These are phyloP conservation scores for human DNA, from an alignment of 2,113 vertebrate genomes.

Conservation along the genomic window GRCh38 chr4:127283001-127283500, in stretches of 20 bases:
- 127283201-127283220: slow-evolving; percentile 37
- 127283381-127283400: slow-evolving; percentile 40
- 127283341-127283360: slow-evolving; percentile 41
- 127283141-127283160: slow-evolving; percentile 54
- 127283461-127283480: slow-evolving; percentile 11
- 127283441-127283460: neutral
- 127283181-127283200: slow-evolving; percentile 33
- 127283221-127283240: slow-evolving; percentile 34
- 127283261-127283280: slow-evolving; percentile 12
- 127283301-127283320: slow-evolving; percentile 53
- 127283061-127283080: slow-evolving; percentile 64
- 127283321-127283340: neutral
- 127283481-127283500: neutral
- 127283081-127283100: slow-evolving; percentile 74
- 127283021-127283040: slow-evolving; percentile 2
- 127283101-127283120: slow-evolving; percentile 66
- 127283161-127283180: slow-evolving; percentile 70
- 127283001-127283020: neutral
- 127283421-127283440: slow-evolving; percentile 27
- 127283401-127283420: slow-evolving; percentile 41
- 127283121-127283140: slow-evolving; percentile 51
- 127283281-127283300: slow-evolving; percentile 38
- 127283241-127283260: neutral
- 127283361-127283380: neutral
- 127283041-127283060: slow-evolving; percentile 62